These are phyloP conservation scores for Syrmaticus mikado DNA, from an alignment of 2,113 vertebrate genomes.

Conservation along the genomic window DNA sequence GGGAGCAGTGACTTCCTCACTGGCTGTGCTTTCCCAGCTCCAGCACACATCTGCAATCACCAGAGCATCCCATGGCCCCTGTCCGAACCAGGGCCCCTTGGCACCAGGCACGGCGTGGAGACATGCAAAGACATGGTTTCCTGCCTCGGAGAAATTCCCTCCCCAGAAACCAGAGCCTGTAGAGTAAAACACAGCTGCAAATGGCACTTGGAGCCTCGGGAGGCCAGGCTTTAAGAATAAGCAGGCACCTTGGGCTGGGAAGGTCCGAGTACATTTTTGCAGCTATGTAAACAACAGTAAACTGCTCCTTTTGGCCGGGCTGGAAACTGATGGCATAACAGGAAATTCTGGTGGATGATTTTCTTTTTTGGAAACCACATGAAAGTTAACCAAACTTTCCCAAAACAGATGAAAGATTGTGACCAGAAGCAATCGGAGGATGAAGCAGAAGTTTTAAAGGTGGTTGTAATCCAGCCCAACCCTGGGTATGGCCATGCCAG, in stretches of 20 bases:
- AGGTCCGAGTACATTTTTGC: constrained; percentile 59
- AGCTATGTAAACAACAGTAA: constrained; percentile 73
- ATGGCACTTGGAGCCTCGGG: constrained; percentile 27
- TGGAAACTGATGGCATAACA: constrained; percentile 66
- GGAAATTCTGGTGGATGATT: constrained; percentile 71
- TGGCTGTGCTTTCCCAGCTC: accelerated
- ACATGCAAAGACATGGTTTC: constrained; percentile 42
- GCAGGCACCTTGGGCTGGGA: constrained; percentile 69
- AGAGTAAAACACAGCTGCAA: constrained; percentile 68
- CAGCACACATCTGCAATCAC: not conserved
- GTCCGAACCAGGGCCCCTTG: constrained; percentile 21
- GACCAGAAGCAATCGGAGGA: constrained; percentile 32
- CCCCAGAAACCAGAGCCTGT: constrained; percentile 50
- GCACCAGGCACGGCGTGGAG: not conserved
- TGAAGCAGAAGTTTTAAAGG: constrained; percentile 37
- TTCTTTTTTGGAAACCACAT: constrained; percentile 69
- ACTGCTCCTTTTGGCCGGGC: constrained; percentile 51
- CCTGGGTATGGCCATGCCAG: accelerated
- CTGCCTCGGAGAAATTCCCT: constrained; percentile 57
- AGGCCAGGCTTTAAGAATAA: constrained; percentile 59
- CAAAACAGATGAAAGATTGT: constrained; percentile 67
- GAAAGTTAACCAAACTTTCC: constrained; percentile 70
- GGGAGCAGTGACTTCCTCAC: not conserved
- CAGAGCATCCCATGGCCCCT: not conserved
- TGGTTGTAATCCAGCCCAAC: not conserved